Conservation (phyloP, 1,140 invertebrate genomes). For the Aphis craccivora region DNA sequence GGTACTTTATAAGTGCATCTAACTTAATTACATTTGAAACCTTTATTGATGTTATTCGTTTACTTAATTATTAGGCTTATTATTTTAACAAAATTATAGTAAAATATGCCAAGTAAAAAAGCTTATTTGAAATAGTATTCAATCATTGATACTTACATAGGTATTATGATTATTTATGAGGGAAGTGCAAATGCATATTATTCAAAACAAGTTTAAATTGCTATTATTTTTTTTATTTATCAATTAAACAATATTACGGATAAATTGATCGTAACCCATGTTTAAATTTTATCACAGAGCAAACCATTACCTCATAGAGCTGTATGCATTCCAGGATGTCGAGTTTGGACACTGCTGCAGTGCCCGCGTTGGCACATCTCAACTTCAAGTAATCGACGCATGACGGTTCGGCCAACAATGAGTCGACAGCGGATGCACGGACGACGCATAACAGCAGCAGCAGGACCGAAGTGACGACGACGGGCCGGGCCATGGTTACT, state of each 20-base stretch:
- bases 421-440: background rate
- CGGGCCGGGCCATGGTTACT: background rate
- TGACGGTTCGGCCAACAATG: conserved; percentile 36
- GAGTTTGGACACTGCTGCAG: background rate
- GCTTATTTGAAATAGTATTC: background rate
- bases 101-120: background rate
- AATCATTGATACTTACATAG: background rate
- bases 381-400: conserved; percentile 37
- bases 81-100: background rate
- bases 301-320: conserved; percentile 32
- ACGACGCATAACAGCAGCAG: background rate
- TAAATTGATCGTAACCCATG: background rate
- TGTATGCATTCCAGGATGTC: conserved; percentile 55
- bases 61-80: background rate
- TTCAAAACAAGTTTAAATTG: background rate
- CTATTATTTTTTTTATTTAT: background rate
- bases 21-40: background rate
- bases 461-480: background rate
- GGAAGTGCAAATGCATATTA: too few species aligned
- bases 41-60: background rate
- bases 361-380: conserved; percentile 22
- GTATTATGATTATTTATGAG: background rate
- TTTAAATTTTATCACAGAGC: background rate
- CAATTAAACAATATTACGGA: background rate
- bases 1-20: background rate